Evolutionary conservation across 2,888 invertebrate species (phyloP).

Genomic region (Eupeodes latifasciatus): DNA sequence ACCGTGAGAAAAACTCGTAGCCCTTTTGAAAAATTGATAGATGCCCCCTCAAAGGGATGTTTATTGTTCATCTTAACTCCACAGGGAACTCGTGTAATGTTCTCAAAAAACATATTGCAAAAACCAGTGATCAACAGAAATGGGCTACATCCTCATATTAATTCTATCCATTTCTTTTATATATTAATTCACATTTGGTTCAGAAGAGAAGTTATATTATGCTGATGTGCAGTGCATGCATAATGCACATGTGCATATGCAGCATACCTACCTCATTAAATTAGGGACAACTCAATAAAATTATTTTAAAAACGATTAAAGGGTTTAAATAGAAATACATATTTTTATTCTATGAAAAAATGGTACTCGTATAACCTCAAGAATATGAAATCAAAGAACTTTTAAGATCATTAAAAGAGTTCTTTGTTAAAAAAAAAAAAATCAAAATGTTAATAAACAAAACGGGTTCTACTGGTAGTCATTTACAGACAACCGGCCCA

Average conservation of each 20-base stretch:
- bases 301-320: not conserved
- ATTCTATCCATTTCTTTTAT: conserved; percentile 32
- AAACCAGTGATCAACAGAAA: conserved; percentile 62
- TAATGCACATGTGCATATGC: not conserved
- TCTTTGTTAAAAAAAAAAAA: not conserved
- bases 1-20: conserved; percentile 58
- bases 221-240: not conserved
- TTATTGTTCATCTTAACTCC: not conserved
- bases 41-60: conserved; percentile 50
- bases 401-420: not conserved
- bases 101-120: conserved; percentile 49
- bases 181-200: conserved; percentile 14
- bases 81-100: conserved; percentile 34
- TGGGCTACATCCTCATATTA: conserved; percentile 73
- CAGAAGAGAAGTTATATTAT: not conserved
- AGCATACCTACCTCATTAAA: not conserved
- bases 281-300: not conserved
- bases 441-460: not conserved
- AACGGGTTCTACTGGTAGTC: conserved; percentile 43
- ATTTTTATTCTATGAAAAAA: not conserved
- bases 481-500: conserved; percentile 45
- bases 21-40: conserved; percentile 53
- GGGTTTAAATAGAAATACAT: not conserved
- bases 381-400: not conserved
- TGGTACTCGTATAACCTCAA: not conserved